Conservation (phyloP, 1,140 invertebrate genomes). For the Olivierus martensii region DNA sequence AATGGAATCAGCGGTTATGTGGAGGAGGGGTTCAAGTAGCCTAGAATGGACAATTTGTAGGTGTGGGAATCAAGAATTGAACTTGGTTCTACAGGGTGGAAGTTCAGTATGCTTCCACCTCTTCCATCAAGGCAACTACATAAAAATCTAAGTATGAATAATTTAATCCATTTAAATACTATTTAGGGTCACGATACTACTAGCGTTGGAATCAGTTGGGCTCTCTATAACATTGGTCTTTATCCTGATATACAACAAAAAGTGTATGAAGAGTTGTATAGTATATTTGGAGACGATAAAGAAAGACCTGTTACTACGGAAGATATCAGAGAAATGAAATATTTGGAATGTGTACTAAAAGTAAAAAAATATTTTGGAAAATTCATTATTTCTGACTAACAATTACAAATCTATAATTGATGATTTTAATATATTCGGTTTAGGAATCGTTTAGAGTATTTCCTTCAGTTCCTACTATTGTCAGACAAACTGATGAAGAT, state of each 20-base stretch:
- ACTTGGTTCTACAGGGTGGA: too few species aligned
- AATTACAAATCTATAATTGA: too few species aligned
- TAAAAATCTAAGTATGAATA: too few species aligned
- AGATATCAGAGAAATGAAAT: conserved; percentile 26
- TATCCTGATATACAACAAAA: conserved; percentile 61
- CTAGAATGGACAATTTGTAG: too few species aligned
- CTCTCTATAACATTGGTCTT: conserved; percentile 53
- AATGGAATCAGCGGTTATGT: too few species aligned
- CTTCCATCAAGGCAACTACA: too few species aligned
- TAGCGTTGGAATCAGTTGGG: conserved; percentile 33
- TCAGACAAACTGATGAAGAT: too few species aligned
- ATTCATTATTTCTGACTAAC: neutral
- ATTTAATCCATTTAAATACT: too few species aligned
- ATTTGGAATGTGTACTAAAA: conserved; percentile 41
- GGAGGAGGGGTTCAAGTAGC: too few species aligned
- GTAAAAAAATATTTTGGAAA: conserved; percentile 26
- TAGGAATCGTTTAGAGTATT: conserved; percentile 16
- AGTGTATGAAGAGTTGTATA: conserved; percentile 40
- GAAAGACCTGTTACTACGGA: conserved; percentile 27
- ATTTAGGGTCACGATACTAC: conserved; percentile 21
- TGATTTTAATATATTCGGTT: too few species aligned
- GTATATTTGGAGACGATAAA: conserved; percentile 24
- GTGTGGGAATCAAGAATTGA: too few species aligned
- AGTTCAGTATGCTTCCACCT: too few species aligned
- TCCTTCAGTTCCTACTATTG: conserved; percentile 18